Conservation (phyloP, 2,797 vertebrate genomes). For the Hypotaenidia okinawae region DNA sequence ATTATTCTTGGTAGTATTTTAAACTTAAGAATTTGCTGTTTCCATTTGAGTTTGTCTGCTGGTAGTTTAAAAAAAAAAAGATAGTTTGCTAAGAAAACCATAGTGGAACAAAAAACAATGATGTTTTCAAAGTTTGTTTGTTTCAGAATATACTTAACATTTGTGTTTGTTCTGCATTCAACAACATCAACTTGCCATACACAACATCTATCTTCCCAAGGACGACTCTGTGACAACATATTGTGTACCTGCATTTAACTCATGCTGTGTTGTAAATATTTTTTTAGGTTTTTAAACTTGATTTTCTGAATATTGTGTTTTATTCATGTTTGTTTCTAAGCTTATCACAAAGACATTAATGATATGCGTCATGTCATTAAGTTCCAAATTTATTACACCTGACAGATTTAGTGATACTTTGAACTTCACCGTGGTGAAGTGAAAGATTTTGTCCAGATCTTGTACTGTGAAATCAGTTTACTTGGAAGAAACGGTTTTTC, state of each 20-base stretch:
- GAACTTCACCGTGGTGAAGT: not conserved
- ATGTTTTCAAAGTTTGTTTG: not conserved
- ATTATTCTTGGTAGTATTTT: not conserved
- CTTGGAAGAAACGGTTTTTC: not conserved
- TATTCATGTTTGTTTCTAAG: not conserved
- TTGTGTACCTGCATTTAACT: not conserved
- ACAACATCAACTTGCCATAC: not conserved
- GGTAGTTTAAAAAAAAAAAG: not conserved
- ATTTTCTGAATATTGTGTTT: not conserved
- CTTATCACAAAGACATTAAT: not conserved
- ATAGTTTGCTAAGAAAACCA: not conserved
- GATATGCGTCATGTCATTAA: not conserved
- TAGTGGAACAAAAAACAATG: not conserved
- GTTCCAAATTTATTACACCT: not conserved
- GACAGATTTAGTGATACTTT: not conserved
- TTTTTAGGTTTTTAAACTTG: not conserved
- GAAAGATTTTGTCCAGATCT: not conserved
- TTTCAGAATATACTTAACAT: not conserved
- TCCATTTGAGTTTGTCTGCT: not conserved
- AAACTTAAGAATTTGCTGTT: not conserved
- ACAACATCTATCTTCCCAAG: not conserved
- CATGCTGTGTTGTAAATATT: not conserved
- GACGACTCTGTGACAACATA: not conserved
- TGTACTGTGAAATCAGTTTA: not conserved
- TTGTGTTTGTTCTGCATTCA: not conserved